phyloP scores from a whole-genome alignment of 2,888 invertebrate genomes.

The Drosophila phalerata region DNA sequence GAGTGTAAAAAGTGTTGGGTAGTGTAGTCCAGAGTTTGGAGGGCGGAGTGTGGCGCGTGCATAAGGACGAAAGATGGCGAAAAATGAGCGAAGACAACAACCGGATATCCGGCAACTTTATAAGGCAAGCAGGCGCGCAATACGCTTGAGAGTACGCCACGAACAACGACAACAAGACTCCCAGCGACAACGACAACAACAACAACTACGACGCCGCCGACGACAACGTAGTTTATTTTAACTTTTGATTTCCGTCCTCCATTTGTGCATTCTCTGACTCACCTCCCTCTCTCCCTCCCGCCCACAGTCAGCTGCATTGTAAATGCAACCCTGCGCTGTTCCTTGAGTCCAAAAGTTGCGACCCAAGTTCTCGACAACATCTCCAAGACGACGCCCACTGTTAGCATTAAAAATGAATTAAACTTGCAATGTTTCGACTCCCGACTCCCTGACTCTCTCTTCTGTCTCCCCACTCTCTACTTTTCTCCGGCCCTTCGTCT shows the following conservation, averaged over 20 bases:
- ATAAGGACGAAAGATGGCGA: conserved; percentile 69
- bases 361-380: conserved; percentile 34
- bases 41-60: conserved; percentile 38
- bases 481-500: not conserved
- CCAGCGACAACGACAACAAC: conserved; percentile 13
- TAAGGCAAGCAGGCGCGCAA: conserved; percentile 64
- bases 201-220: conserved; percentile 19
- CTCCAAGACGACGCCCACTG: conserved; percentile 29
- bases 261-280: conserved; percentile 16
- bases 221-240: conserved; percentile 74
- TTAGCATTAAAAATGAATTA: conserved; percentile 72
- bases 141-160: conserved; percentile 31
- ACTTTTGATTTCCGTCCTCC: conserved; percentile 74
- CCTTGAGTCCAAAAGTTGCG: conserved; percentile 58
- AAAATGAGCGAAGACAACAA: conserved; percentile 82
- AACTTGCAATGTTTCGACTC: conserved; percentile 41
- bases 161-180: conserved; percentile 64
- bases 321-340: conserved; percentile 43
- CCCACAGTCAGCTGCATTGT: conserved; percentile 37
- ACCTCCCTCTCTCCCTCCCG: not conserved
- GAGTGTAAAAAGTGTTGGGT: conserved; percentile 20
- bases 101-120: conserved; percentile 82
- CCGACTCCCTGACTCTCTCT: too few relatives aligned
- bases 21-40: conserved; percentile 12
- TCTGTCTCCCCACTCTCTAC: not conserved